Conservation (phyloP, 2,113 vertebrate genomes). For the Addax nasomaculatus region DNA sequence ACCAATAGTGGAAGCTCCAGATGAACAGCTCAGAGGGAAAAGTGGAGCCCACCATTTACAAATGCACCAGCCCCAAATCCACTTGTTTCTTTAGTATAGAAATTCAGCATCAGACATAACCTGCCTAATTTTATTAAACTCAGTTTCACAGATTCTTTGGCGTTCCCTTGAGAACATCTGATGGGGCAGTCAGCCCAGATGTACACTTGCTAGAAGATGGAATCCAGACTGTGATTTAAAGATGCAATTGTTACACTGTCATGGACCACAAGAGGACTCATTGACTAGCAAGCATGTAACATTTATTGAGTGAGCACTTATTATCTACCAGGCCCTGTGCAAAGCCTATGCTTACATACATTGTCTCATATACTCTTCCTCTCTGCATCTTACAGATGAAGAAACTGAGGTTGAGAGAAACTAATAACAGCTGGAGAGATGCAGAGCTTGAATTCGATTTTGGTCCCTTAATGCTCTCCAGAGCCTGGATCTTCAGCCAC, state of each 20-base stretch:
- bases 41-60: background rate
- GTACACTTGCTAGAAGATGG: background rate
- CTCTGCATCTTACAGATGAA: background rate
- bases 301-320: background rate
- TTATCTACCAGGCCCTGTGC: background rate
- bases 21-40: background rate
- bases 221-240: background rate
- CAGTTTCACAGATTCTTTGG: background rate
- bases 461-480: background rate
- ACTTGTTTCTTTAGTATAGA: background rate
- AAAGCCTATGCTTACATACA: background rate
- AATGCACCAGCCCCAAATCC: background rate
- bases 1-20: background rate
- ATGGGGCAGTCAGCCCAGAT: background rate
- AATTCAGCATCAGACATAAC: background rate
- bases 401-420: background rate
- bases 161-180: conserved; percentile 14
- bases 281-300: background rate
- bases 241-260: background rate
- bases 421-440: background rate
- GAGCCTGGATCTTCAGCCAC: background rate
- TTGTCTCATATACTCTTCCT: background rate
- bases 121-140: conserved; percentile 18
- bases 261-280: background rate
- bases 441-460: background rate